Evolutionary conservation across 2,888 invertebrate genomes (phyloP).

Genomic region (Phasia obesa): DNA sequence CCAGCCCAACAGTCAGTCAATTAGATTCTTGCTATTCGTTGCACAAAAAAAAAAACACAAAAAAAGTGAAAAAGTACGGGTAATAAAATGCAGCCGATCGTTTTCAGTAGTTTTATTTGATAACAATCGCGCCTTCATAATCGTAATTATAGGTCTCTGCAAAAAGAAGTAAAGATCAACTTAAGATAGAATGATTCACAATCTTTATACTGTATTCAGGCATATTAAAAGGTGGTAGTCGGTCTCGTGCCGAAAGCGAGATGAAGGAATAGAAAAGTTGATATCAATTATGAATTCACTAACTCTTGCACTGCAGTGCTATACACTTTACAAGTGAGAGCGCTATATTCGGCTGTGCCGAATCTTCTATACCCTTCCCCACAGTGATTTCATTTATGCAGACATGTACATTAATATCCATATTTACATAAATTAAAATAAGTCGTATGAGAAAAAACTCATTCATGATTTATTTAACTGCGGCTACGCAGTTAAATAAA

Average conservation of each 20-base stretch:
- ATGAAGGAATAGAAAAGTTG: conserved; percentile 48
- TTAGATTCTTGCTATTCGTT: conserved; percentile 28
- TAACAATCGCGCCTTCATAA: conserved; percentile 61
- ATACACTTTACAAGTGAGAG: too few relatives aligned
- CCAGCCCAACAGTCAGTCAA: conserved; percentile 29
- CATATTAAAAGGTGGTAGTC: conserved; percentile 57
- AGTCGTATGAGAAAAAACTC: too few relatives aligned
- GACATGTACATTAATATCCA: too few relatives aligned
- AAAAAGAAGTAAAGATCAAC: conserved; percentile 51
- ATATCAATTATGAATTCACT: conserved; percentile 58
- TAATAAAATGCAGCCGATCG: conserved; percentile 27
- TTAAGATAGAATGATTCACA: conserved; percentile 52
- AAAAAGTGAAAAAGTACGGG: too few relatives aligned
- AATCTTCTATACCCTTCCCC: too few relatives aligned
- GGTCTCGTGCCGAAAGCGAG: conserved; percentile 67
- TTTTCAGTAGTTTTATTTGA: conserved; percentile 61
- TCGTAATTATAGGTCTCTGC: conserved; percentile 63
- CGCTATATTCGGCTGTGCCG: not conserved
- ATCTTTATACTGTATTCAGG: conserved; percentile 18
- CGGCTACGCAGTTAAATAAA: too few relatives aligned
- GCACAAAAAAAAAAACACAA: conserved; percentile 27
- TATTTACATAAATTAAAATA: too few relatives aligned
- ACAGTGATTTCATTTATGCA: too few relatives aligned
- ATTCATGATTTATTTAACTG: too few relatives aligned
- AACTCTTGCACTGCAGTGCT: conserved; percentile 46